Percentiles rank a stretch among this genome's conserved stretches.
These are phyloP conservation scores for Aphelenchoides avenae DNA, from an alignment of 1,140 invertebrate species.

Conservation along the genomic window DNA sequence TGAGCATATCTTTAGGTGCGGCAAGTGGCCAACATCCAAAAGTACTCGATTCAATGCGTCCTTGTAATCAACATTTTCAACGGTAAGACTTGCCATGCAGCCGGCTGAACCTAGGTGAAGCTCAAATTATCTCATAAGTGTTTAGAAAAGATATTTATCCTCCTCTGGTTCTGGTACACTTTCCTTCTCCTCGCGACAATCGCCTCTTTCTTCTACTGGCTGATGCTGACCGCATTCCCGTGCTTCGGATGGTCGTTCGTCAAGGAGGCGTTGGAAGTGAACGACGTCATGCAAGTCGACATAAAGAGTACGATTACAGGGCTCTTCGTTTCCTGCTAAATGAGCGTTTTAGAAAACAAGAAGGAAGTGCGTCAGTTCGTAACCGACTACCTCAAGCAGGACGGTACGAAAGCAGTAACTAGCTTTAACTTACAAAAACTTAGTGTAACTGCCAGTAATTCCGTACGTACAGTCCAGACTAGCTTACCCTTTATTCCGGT, in stretches of 20 bases:
- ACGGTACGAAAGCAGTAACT: too few relatives aligned
- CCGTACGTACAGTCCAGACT: too few relatives aligned
- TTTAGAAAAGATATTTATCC: conserved; percentile 62
- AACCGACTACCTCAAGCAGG: conserved; percentile 62
- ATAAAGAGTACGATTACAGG: conserved; percentile 15
- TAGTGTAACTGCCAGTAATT: too few relatives aligned
- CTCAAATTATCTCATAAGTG: background rate
- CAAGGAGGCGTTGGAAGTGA: conserved; percentile 32
- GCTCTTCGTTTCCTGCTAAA: background rate
- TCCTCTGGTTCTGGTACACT: conserved; percentile 65
- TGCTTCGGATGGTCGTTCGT: conserved; percentile 51
- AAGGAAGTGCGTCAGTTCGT: conserved; percentile 58
- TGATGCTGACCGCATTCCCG: conserved; percentile 41
- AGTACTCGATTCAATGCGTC: conserved; percentile 59
- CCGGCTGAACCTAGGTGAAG: conserved; percentile 49
- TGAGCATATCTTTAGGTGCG: conserved; percentile 48
- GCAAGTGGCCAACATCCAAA: conserved; percentile 59
- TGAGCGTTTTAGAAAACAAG: conserved; percentile 25
- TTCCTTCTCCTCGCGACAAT: conserved; percentile 61
- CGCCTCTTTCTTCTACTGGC: conserved; percentile 56
- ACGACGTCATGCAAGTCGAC: conserved; percentile 27
- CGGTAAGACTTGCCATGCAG: conserved; percentile 60
- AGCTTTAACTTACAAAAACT: too few relatives aligned
- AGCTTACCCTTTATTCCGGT: too few relatives aligned
- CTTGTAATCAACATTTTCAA: conserved; percentile 64